Evolutionary conservation across 2,888 invertebrate species (phyloP), one percentile per base, ranked within the genome.

Genomic region (Lasioglossum villosulum): DNA sequence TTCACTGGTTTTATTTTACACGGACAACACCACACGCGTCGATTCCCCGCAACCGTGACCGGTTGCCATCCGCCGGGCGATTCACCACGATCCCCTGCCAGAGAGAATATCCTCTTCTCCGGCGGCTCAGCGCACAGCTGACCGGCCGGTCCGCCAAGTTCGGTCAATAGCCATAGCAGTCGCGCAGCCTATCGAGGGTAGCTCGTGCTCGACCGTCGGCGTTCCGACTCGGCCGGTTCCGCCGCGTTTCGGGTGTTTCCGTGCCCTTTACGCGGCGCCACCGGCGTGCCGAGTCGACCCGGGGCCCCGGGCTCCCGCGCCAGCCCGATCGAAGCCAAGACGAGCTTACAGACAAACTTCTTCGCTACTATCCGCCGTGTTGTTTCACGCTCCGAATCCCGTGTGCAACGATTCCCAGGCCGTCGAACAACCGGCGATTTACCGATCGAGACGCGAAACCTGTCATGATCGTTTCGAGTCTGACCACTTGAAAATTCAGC

Each of bases 141-240:
- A 94, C 94, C 94, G 94, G 94, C 94, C 94, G 94, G 94, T 93
- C 91, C 91, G 91, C 92, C 92, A 92, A 92, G 91, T 92, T 93
- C 94, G 93, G 94, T 94, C 94, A 93, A 94, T 94, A 94, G 94
- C 93, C 93, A 93, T 92, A 92, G 92, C 84, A 90, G 89, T 91
- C 88, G 90, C 88, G 90, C 89, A 89, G 88, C 88, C 87, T 86
- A 91, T 88, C 90, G 91, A 90, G 90, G 88, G 88, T 86, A 89
- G 91, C 89, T 91, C 88, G 87, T 89, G 88, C 90, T 84, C 85
- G 78, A 87, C 78, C 81, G 87, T 81, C 87, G 86, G 87, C 88
- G 89, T 83, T 89, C 84, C 89, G 81, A 82, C 81, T 92, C 93
- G 91, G 89, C 71, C 77, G 48, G 70, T 83, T 87, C 88, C 93